Conservation (phyloP, 2,113 vertebrate species). For the Toxotes chatareus region DNA sequence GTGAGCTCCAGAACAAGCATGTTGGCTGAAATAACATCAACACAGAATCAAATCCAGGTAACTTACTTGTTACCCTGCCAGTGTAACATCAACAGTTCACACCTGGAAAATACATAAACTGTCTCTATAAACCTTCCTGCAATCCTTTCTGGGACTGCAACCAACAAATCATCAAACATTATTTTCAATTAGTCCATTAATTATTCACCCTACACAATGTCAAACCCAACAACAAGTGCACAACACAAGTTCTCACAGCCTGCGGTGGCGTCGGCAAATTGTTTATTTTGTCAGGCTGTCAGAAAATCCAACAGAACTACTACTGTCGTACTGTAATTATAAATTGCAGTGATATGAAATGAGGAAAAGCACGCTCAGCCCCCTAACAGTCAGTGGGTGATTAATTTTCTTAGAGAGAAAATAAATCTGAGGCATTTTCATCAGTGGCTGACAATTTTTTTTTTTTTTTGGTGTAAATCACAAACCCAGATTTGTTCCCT, state of each 20-base stretch:
- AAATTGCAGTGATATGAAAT: conserved; percentile 12
- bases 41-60: neutral
- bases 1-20: neutral
- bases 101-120: neutral
- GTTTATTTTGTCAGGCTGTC: conserved; percentile 48
- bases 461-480: neutral
- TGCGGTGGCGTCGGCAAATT: conserved; percentile 17
- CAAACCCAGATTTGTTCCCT: neutral
- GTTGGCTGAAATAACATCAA: neutral
- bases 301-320: conserved; percentile 4
- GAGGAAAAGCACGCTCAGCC: neutral
- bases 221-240: neutral
- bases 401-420: neutral
- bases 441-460: conserved; percentile 4
- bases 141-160: too few species aligned
- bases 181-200: conserved; percentile 5
- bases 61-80: neutral
- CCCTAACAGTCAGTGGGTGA: conserved; percentile 3
- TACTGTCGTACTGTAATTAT: conserved; percentile 3
- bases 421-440: neutral
- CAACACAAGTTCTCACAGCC: conserved; percentile 15
- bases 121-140: neutral
- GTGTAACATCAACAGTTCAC: neutral
- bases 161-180: neutral
- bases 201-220: conserved; percentile 16